Base-by-base conservation (phyloP, 2,113 vertebrate species). In the Leptosomus discolor region DNA sequence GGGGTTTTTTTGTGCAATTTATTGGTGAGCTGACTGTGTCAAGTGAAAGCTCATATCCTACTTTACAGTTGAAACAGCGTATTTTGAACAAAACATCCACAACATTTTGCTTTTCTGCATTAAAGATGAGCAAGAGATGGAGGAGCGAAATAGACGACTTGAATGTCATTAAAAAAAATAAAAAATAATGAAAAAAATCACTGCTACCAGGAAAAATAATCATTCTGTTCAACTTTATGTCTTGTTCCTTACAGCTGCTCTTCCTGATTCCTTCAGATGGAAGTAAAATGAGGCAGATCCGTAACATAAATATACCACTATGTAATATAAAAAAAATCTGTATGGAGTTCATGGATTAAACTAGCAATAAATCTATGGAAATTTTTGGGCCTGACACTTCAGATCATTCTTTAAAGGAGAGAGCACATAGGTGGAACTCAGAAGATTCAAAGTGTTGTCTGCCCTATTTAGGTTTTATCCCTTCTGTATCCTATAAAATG, bases 1-100 rank as follows among this genome's bases (percentile, higher is more conserved):
- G 68, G 5, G 43, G 45, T 15, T 1, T 75, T 91, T 93, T 85
- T 88, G 23, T 91, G 84, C 82, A 96, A 92, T 97, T 92, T 98
- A 83, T 54, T 81, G 58, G 56, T 94, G 70, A 58, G 46, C 50
- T 96, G 60, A 50, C 34, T 36, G 27, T 74, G 63, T 79, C 54
- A 64, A 93, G 39, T 60, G 75, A 92, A 97, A 97, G 48, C 54
- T 96, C 16, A 41, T n/a, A 39, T 24, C 41, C 46, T 39, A 14
- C 29, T 75, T 90, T 53, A 34, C 13, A 41, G 19, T 16, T 87
- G 82, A 75, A 73, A 34, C 11, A 71, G 26, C 5, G 37, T 16
- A 26, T 88, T 53, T 79, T 14, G 2, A 92, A 69, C 19, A 83
- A 92, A 94, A 20, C 14, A 58, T 36, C 18, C 41, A 23, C 22